These are phyloP conservation scores for Poecilia latipinna DNA, from an alignment of 2,113 vertebrate genomes.

Conservation along the genomic window DNA sequence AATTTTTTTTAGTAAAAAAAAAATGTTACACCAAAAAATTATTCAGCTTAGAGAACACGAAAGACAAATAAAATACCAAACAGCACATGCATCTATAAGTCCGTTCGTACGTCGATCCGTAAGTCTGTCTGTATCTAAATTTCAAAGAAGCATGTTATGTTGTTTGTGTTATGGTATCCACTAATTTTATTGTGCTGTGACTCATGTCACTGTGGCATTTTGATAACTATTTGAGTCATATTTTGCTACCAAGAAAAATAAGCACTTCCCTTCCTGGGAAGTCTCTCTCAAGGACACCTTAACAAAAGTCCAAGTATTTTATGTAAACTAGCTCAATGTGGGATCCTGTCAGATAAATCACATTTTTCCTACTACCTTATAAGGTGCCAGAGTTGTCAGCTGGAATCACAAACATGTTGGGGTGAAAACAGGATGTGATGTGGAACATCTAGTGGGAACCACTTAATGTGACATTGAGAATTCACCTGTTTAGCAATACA, in stretches of 20 bases:
- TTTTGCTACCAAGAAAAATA: slow-evolving; percentile 8
- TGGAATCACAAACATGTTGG: slow-evolving; percentile 48
- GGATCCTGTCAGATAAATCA: slow-evolving; percentile 22
- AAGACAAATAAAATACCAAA: background rate
- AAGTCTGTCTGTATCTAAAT: too few relatives aligned
- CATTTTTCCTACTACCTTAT: slow-evolving; percentile 54
- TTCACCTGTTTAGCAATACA: background rate
- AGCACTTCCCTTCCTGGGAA: background rate
- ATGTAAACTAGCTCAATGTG: slow-evolving; percentile 17
- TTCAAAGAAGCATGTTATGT: too few relatives aligned
- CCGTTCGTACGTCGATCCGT: too few relatives aligned
- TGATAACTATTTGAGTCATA: background rate
- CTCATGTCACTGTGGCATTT: slow-evolving; percentile 4
- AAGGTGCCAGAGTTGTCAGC: slow-evolving; percentile 45
- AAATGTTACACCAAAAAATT: background rate
- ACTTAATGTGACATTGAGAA: too few relatives aligned
- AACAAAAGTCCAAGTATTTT: slow-evolving; percentile 27
- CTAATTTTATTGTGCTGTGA: slow-evolving; percentile 21
- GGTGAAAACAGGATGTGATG: too few relatives aligned
- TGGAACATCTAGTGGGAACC: too few relatives aligned
- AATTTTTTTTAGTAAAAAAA: background rate
- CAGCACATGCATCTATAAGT: background rate
- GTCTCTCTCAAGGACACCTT: slow-evolving; percentile 27
- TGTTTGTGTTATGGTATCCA: background rate
- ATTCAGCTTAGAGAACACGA: background rate